Evolutionary conservation across 2,797 vertebrate genomes (phyloP).

Genomic region (Hydrocynus forskahlii): DNA sequence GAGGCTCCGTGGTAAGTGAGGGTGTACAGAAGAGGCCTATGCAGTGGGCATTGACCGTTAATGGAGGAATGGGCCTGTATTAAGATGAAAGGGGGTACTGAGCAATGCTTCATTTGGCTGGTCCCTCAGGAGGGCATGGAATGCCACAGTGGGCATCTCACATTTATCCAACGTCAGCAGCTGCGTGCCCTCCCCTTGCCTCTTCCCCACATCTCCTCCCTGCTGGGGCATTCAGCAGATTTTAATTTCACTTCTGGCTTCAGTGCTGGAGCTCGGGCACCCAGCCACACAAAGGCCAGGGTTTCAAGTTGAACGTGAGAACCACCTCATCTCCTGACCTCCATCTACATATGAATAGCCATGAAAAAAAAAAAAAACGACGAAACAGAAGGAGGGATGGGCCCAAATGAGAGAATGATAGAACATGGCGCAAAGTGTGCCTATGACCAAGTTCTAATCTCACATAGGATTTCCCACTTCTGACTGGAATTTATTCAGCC

Average conservation of each 20-base stretch:
- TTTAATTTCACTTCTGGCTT: constrained; percentile 87
- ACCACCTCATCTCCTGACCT: constrained; percentile 93
- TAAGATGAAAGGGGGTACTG: constrained; percentile 48
- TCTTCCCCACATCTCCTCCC: constrained; percentile 56
- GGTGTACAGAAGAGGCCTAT: constrained; percentile 26
- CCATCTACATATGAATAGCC: constrained; percentile 92
- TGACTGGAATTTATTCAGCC: constrained; percentile 30
- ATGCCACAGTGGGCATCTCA: constrained; percentile 59
- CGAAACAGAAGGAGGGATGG: constrained; percentile 59
- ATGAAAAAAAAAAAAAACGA: constrained; percentile 71
- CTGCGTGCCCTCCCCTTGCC: constrained; percentile 46
- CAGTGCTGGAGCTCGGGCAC: constrained; percentile 80
- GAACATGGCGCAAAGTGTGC: constrained; percentile 53
- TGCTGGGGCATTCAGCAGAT: constrained; percentile 81
- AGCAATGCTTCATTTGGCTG: constrained; percentile 50
- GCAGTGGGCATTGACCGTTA: constrained; percentile 23
- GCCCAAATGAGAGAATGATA: constrained; percentile 56
- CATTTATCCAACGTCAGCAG: constrained; percentile 61
- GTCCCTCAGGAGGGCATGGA: constrained; percentile 54
- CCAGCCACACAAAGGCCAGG: constrained; percentile 84
- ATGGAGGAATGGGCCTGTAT: constrained; percentile 44
- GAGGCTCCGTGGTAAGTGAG: constrained; percentile 33
- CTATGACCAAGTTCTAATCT: constrained; percentile 43
- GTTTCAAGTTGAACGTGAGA: constrained; percentile 92
- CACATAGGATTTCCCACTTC: constrained; percentile 25